A percentile compares a stretch with the other conserved stretches of the same genome.
These are phyloP conservation scores for Semaprochilodus insignis DNA, from an alignment of 2,797 vertebrate species.

Conservation along the genomic window DNA sequence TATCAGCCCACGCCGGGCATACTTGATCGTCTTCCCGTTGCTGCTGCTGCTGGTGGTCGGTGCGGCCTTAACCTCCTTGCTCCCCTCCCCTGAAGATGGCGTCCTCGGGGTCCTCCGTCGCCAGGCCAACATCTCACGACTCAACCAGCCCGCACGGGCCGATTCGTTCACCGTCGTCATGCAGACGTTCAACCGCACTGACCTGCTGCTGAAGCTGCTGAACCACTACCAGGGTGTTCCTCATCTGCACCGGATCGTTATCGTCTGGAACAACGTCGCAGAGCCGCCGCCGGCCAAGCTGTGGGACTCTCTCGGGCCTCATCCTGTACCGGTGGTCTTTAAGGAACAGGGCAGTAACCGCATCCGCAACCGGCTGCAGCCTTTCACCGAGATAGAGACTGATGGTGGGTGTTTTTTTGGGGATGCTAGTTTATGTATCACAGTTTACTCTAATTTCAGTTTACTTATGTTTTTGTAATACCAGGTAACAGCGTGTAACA, in stretches of 20 bases:
- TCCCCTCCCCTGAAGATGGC: constrained; percentile 67
- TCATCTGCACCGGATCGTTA: constrained; percentile 85
- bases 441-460: too few species aligned
- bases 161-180: constrained; percentile 90
- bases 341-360: constrained; percentile 86
- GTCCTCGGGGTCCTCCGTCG: constrained; percentile 67
- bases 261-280: constrained; percentile 94
- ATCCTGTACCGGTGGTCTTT: constrained; percentile 90
- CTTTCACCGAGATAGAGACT: constrained; percentile 88
- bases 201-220: constrained; percentile 89
- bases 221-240: constrained; percentile 95
- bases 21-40: constrained; percentile 65
- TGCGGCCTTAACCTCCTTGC: constrained; percentile 71
- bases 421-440: not conserved
- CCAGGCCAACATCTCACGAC: constrained; percentile 27
- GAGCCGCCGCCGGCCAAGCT: constrained; percentile 83
- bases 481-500: too few species aligned
- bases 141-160: not conserved
- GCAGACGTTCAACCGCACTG: constrained; percentile 94
- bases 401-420: constrained; percentile 79
- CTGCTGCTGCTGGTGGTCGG: constrained; percentile 72
- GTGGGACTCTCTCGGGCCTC: constrained; percentile 90
- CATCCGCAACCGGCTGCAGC: constrained; percentile 92
- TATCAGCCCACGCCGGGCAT: constrained; percentile 43
- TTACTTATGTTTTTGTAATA: too few species aligned